These are phyloP conservation scores for Oreochromis grahami DNA, from an alignment of 2,797 vertebrate species.

Conservation along the genomic window DNA sequence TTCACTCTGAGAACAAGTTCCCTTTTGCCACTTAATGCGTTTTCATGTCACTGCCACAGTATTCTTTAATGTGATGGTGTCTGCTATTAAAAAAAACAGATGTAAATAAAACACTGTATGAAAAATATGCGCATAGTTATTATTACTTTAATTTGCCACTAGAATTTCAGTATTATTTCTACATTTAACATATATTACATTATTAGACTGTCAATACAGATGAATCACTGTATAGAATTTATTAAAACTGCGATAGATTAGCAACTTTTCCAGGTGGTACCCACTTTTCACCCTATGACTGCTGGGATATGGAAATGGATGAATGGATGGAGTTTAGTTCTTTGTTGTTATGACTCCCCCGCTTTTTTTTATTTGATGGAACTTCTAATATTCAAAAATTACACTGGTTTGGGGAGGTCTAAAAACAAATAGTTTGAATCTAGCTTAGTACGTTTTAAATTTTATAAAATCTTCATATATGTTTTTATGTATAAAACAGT, in stretches of 20 bases:
- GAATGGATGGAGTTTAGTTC: neutral
- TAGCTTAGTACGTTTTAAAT: neutral
- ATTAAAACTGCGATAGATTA: neutral
- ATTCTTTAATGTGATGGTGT: neutral
- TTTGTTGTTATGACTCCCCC: neutral
- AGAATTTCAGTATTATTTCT: neutral
- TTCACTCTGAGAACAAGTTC: conserved; percentile 68
- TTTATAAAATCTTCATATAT: neutral
- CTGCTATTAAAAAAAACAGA: neutral
- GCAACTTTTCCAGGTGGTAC: neutral
- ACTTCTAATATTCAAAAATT: neutral
- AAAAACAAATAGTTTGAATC: neutral
- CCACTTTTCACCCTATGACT: neutral
- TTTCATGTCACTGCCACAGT: neutral
- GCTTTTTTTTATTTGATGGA: neutral
- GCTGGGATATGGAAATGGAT: neutral
- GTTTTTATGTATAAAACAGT: neutral
- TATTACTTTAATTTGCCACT: neutral
- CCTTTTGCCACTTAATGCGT: conserved; percentile 53
- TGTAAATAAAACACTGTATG: conserved; percentile 3
- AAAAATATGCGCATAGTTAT: neutral
- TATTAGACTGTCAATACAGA: neutral
- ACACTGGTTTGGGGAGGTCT: neutral
- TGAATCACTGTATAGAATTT: neutral
- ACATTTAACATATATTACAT: neutral